Evolutionary conservation across 2,113 vertebrate species (phyloP).

Genomic region (Halcyon senegalensis): DNA sequence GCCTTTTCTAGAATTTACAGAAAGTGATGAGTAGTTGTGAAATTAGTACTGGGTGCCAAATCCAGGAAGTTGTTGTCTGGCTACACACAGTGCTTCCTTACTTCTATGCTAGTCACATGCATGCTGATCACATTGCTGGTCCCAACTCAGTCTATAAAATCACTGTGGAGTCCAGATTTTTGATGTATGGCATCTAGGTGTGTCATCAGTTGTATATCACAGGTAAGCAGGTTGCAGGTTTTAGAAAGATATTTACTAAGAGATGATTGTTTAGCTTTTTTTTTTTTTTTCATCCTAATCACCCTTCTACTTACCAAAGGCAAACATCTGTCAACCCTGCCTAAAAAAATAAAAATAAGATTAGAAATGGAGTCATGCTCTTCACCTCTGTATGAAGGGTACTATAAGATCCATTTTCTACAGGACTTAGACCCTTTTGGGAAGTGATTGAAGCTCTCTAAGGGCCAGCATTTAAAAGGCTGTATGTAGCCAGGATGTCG

Average conservation of each 20-base stretch:
- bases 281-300: not conserved
- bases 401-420: not conserved
- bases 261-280: not conserved
- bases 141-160: not conserved
- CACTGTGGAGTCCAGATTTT: not conserved
- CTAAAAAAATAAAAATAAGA: not conserved
- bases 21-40: not conserved
- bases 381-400: not conserved
- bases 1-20: not conserved
- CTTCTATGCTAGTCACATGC: not conserved
- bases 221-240: not conserved
- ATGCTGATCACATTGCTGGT: not conserved
- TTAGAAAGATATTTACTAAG: not conserved
- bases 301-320: not conserved
- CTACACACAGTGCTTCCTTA: not conserved
- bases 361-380: not conserved
- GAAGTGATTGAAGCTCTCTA: not conserved
- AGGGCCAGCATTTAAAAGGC: not conserved
- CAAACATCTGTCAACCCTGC: not conserved
- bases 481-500: not conserved
- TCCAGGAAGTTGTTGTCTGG: not conserved
- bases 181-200: not conserved
- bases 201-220: not conserved
- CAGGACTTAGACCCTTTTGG: not conserved
- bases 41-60: not conserved